Evolutionary conservation across 53 echinoderm and acorn worm species (phyloP), one percentile per base, ranked within the genome.

Genomic region (Luidia sarsii): DNA sequence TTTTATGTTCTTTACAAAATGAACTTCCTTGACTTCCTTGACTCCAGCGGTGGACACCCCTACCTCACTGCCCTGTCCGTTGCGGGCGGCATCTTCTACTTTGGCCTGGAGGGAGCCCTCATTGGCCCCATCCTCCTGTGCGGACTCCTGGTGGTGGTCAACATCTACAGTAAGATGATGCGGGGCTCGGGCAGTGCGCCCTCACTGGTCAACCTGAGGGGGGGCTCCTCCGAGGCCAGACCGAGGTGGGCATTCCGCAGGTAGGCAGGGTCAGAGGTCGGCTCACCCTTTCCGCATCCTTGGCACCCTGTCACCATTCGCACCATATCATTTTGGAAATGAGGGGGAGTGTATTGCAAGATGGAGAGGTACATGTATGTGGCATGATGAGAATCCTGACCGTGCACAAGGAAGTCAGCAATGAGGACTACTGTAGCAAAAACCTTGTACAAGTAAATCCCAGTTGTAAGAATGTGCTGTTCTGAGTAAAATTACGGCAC

Each of bases 61-160:
- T 97, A 97, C 70, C 39, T 97, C 35, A 97, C 97, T 15, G 93
- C 91, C 36, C 91, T 96, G 32, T 87, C 97, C 28, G 91, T 97
- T 5, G 97, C 93, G 10, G 97, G 97, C 10, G 97, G 96, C 27
- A 97, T 97, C 63, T 83, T 81, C 70, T 93, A 82, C 74, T 90
- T 88, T 23, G 97, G 97, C 41, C 67, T 97, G 1, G 94, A 97
- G 85, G 97, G 97, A 21, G 94, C 94, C 55, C 86, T 97, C 50
- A 91, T 97, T 55, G 97, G 97, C 25, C 97, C 97, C 39, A 97
- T 97, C 79, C 69, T 94, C 33, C 93, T 93, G 28, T 94, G 94
- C 35, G 57, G 87, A 33, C 89, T 97, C 20, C 67, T 97, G 19
- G 97, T 97, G 19, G 90, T 91, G 32, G 82, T 97, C 34, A 91